phyloP scores from a whole-genome alignment of 2,113 vertebrate genomes.

The Heterochromis multidens region DNA sequence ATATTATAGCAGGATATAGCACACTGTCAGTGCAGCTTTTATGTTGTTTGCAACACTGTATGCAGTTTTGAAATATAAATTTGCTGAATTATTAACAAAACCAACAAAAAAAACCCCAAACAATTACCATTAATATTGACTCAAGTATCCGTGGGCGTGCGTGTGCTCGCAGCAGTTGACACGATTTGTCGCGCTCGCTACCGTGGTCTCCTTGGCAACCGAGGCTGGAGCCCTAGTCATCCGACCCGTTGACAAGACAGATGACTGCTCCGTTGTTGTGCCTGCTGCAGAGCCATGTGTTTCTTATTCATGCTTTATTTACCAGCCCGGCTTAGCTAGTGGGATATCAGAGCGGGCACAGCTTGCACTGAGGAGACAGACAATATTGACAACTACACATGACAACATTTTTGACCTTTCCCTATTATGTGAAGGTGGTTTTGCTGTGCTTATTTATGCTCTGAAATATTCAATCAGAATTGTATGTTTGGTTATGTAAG shows the following conservation, averaged over 20 bases:
- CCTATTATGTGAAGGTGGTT: neutral
- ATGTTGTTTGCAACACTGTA: neutral
- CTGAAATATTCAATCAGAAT: neutral
- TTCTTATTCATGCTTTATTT: constrained; percentile 50
- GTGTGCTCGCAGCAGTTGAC: constrained; percentile 11
- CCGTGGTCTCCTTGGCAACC: constrained; percentile 65
- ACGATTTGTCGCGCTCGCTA: constrained; percentile 34
- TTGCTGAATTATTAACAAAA: neutral
- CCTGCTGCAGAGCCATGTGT: constrained; percentile 58
- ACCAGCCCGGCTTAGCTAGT: neutral
- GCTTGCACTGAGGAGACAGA: neutral
- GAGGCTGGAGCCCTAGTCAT: constrained; percentile 50
- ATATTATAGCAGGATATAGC: neutral
- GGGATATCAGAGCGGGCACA: constrained; percentile 10
- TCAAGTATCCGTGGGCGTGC: constrained; percentile 14
- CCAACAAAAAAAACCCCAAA: neutral
- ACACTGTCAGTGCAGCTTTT: neutral
- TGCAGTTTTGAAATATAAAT: neutral
- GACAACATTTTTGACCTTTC: neutral
- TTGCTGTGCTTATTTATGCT: neutral
- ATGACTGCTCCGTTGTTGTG: constrained; percentile 56
- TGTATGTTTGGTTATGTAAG: neutral
- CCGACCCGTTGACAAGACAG: constrained; percentile 46
- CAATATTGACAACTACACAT: neutral
- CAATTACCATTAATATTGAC: constrained; percentile 7